Evolutionary conservation across 2,888 invertebrate species (phyloP).

Genomic region (Ormia ochracea): DNA sequence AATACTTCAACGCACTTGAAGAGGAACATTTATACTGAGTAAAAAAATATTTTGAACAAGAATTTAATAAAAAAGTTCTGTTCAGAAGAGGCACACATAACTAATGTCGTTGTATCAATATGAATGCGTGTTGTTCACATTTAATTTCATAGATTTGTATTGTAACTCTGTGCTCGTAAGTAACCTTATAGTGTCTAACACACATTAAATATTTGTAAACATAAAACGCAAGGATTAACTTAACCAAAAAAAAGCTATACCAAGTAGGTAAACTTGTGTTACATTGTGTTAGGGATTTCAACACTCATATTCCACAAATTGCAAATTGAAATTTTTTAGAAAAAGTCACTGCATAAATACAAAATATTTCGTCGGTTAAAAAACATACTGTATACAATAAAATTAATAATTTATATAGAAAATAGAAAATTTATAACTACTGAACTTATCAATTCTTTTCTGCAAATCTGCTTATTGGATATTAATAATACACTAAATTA

Average conservation of each 20-base stretch:
- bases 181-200: conserved; percentile 25
- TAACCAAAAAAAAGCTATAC: background rate
- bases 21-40: conserved; percentile 33
- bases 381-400: too few species aligned
- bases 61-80: background rate
- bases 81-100: background rate
- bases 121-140: conserved; percentile 46
- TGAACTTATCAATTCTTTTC: too few species aligned
- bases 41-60: background rate
- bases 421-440: too few species aligned
- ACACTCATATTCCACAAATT: too few species aligned
- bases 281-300: too few species aligned
- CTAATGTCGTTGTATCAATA: conserved; percentile 1
- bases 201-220: conserved; percentile 54
- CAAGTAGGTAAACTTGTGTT: background rate
- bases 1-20: conserved; percentile 23
- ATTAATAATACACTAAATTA: too few species aligned
- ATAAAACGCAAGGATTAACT: conserved; percentile 18
- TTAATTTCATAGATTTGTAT: conserved; percentile 8
- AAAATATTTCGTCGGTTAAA: too few species aligned
- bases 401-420: too few species aligned
- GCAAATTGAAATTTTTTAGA: too few species aligned
- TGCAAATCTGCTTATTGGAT: too few species aligned
- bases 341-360: too few species aligned
- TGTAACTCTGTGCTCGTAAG: conserved; percentile 35